phyloP scores from a whole-genome alignment of 1,140 invertebrate species.

The Babylonia areolata region DNA sequence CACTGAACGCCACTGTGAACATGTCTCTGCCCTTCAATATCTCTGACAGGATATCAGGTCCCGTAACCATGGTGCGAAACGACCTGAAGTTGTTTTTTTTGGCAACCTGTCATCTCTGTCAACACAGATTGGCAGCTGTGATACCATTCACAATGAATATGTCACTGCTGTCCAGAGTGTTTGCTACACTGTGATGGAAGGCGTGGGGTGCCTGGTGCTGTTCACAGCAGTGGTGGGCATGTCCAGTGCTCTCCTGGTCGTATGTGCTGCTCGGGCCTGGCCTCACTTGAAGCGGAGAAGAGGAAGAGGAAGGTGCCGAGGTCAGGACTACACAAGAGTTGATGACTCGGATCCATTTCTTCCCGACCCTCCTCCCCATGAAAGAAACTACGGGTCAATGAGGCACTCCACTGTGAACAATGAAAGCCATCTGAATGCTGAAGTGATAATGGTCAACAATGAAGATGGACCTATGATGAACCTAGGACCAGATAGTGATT shows the following conservation, averaged over 20 bases:
- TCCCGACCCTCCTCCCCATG: constrained; percentile 66
- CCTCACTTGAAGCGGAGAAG: constrained; percentile 26
- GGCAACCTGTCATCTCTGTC: constrained; percentile 60
- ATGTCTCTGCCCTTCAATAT: constrained; percentile 51
- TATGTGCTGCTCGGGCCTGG: constrained; percentile 34
- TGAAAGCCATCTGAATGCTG: too few relatives aligned
- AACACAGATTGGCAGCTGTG: constrained; percentile 53
- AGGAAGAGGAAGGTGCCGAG: constrained; percentile 18
- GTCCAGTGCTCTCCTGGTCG: constrained; percentile 29
- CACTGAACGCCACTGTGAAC: constrained; percentile 51
- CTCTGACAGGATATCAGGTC: constrained; percentile 31
- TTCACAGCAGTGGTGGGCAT: constrained; percentile 29
- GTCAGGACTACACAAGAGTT: constrained; percentile 54
- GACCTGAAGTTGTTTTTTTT: constrained; percentile 57
- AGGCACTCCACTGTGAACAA: not conserved
- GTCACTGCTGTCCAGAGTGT: constrained; percentile 53
- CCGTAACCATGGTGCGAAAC: constrained; percentile 45
- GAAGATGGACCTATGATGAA: constrained; percentile 26
- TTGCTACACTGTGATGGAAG: constrained; percentile 52
- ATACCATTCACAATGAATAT: constrained; percentile 60
- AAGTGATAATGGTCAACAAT: not conserved
- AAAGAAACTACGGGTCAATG: constrained; percentile 62
- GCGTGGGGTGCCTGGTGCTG: constrained; percentile 29
- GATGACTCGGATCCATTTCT: constrained; percentile 69
- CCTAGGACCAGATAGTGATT: constrained; percentile 19